phyloP scores from a whole-genome alignment of 2,113 vertebrate species.

The Entomyzon cyanotis region DNA sequence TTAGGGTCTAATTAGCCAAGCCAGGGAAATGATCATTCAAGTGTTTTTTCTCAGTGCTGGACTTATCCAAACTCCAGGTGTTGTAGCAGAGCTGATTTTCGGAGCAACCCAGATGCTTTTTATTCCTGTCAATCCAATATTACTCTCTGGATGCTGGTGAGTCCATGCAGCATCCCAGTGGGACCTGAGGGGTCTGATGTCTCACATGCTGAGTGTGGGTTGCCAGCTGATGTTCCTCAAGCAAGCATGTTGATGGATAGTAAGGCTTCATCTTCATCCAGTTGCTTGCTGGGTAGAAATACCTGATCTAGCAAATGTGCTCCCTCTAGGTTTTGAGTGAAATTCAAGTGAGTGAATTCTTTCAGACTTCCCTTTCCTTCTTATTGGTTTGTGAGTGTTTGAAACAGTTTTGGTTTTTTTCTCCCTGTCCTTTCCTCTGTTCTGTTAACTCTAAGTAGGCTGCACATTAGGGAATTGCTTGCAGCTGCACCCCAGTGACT shows the following conservation, averaged over 20 bases:
- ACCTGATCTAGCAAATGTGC: neutral
- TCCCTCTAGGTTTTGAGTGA: neutral
- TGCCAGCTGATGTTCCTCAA: neutral
- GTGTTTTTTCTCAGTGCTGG: neutral
- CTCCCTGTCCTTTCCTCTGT: neutral
- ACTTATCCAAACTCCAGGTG: neutral
- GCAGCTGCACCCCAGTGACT: slow-evolving; percentile 5
- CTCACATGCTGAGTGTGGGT: neutral
- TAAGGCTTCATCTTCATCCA: neutral
- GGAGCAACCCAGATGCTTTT: neutral
- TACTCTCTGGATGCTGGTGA: neutral
- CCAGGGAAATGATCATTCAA: neutral
- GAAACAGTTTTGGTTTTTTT: neutral
- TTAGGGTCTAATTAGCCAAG: neutral
- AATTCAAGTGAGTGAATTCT: neutral
- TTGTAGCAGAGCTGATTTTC: neutral
- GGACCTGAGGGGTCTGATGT: neutral
- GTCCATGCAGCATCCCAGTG: fast-evolving
- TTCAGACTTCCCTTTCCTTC: neutral
- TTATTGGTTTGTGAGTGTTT: neutral
- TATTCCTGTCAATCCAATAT: neutral
- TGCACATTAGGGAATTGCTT: neutral
- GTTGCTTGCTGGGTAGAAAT: neutral
- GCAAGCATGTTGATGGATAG: neutral
- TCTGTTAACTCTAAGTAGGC: neutral